Percentiles rank a stretch among this genome's conserved stretches.
Evolutionary conservation across 1,140 invertebrate genomes (phyloP).

Genomic region (Temnothorax longispinosus): DNA sequence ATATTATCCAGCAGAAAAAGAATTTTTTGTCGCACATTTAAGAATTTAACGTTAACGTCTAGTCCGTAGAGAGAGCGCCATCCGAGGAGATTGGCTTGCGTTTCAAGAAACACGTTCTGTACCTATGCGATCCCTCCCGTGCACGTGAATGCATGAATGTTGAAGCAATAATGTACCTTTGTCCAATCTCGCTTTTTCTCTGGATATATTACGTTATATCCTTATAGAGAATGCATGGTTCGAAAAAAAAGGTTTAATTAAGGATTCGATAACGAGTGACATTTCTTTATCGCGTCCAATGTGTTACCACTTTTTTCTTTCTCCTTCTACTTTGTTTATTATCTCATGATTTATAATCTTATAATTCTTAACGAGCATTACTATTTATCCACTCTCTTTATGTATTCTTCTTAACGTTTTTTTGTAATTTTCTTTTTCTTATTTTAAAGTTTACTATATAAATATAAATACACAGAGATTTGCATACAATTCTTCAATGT

Average conservation of each 20-base stretch:
- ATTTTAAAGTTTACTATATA: neutral
- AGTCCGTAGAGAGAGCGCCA: neutral
- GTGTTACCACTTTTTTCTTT: neutral
- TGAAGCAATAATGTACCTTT: slow-evolving; percentile 5
- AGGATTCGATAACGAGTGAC: neutral
- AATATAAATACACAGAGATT: neutral
- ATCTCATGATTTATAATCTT: neutral
- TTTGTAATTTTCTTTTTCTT: neutral
- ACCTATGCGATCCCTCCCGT: neutral
- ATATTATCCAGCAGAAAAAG: neutral
- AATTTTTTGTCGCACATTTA: slow-evolving; percentile 3
- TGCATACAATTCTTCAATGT: neutral
- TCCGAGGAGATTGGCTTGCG: slow-evolving; percentile 37
- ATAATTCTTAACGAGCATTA: neutral
- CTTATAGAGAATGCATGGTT: slow-evolving; percentile 18
- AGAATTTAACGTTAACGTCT: slow-evolving; percentile 5
- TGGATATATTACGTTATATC: slow-evolving; percentile 1
- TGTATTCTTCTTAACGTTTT: neutral
- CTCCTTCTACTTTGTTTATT: neutral
- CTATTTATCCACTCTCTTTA: neutral
- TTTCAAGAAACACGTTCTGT: slow-evolving; percentile 34
- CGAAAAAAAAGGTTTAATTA: neutral
- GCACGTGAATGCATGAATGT: slow-evolving; percentile 29
- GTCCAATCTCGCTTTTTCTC: neutral
- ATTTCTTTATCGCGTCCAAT: neutral